Percentiles rank a stretch among this genome's conserved stretches.
phyloP scores from a whole-genome alignment of 2,797 vertebrate species.

The Somateria mollissima region DNA sequence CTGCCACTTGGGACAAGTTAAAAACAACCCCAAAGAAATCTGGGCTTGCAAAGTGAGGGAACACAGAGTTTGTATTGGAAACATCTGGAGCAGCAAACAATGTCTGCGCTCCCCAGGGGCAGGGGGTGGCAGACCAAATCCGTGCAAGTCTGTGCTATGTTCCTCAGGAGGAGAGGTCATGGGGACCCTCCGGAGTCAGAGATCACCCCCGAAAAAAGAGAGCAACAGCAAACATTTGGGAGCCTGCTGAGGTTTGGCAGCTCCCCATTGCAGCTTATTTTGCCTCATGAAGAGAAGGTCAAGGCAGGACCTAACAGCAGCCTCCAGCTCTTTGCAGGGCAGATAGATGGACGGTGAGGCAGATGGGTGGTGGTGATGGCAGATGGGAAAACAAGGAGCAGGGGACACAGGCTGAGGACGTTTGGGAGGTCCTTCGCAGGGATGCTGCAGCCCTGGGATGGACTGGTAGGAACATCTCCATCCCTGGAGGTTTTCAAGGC shows the following conservation, averaged over 20 bases:
- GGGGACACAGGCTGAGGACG: not conserved
- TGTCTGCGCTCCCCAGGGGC: not conserved
- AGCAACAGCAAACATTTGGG: not conserved
- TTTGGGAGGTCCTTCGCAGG: not conserved
- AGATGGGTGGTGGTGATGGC: not conserved
- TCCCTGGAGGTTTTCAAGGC: not conserved
- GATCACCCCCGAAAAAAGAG: not conserved
- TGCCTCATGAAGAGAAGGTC: not conserved
- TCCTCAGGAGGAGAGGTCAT: not conserved
- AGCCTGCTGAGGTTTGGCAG: not conserved
- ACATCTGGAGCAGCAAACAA: not conserved
- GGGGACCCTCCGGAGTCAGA: not conserved
- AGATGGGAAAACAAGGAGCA: not conserved
- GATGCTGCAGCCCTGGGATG: not conserved
- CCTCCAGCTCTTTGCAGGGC: not conserved
- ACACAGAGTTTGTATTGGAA: not conserved
- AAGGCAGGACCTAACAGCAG: not conserved
- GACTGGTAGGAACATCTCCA: not conserved
- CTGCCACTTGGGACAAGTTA: not conserved
- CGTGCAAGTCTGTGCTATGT: rapidly evolving
- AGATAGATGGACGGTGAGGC: not conserved
- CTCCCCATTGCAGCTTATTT: not conserved
- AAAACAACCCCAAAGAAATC: not conserved
- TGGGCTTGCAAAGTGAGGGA: not conserved
- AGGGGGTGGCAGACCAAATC: not conserved